phyloP scores from a whole-genome alignment of 1,140 invertebrate genomes.

The Pseudomyrmex gracilis region DNA sequence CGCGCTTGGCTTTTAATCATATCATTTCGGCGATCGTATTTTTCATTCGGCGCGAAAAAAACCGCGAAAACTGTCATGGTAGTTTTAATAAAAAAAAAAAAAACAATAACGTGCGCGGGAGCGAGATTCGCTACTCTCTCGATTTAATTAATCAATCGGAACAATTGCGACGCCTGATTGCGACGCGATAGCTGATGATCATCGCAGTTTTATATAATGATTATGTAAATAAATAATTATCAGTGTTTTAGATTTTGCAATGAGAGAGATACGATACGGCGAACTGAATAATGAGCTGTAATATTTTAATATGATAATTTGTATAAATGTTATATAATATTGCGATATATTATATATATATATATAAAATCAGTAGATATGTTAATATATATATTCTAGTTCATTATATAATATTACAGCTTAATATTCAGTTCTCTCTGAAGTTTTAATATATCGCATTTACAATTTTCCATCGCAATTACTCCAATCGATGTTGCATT shows the following conservation, averaged over 20 bases:
- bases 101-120: not conserved
- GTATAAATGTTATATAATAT: conserved; percentile 15
- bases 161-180: not conserved
- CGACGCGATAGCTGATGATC: not conserved
- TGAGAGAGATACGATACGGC: not conserved
- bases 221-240: not conserved
- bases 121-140: conserved; percentile 7
- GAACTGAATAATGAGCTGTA: conserved; percentile 5
- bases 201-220: not conserved
- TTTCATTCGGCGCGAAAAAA: not conserved
- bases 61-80: conserved; percentile 44
- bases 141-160: not conserved
- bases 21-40: not conserved
- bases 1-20: conserved; percentile 13
- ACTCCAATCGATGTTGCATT: conserved; percentile 9
- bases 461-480: conserved; percentile 20
- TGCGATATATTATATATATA: not conserved
- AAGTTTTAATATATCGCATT: conserved; percentile 4
- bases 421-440: not conserved
- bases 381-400: not conserved
- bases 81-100: conserved; percentile 28
- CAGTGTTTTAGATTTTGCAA: conserved; percentile 22
- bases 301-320: not conserved
- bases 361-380: not conserved
- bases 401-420: conserved; percentile 24